Base-by-base conservation (phyloP, 1,140 invertebrate genomes). In the Wasmannia auropunctata region DNA sequence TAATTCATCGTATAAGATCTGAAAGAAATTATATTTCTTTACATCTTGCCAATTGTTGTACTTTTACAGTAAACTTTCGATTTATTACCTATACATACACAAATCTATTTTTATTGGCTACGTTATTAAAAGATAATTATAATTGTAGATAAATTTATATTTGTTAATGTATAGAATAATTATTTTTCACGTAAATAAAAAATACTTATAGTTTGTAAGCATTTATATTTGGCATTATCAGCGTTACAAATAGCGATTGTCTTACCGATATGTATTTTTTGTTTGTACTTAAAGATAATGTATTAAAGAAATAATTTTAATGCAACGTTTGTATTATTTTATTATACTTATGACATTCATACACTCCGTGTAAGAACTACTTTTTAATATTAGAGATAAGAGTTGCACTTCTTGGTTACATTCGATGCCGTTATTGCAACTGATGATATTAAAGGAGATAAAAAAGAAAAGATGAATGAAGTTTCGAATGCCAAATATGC, bases 291-390 rank as follows among this genome's bases (percentile, higher is more conserved):
- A 56, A 56, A 75, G 16, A 25, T 16, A 34, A 51, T 25, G n/a
- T 8, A 49, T 67, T 51, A 72, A 72, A 54, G 19, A 72, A 54
- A 11, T 60, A 65, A 65, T 65, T 65, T 65, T 65, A 0, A 65
- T 37, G 4, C 1, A 37, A 10, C 3, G 16, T 58, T 40, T 25
- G 6, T 60, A n/a, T 76, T 60, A 43, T 58, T 54, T 75, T 58
- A n/a, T n/a, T n/a, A 28, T 58, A 19, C 0, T 28, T 34, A 22
- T 34, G 11, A n/a, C 31, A 31, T 34, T 75, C 1, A 54, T 40
- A 1, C 46, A 69, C 11, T 51, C 16, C 62, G 2, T 11, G 2
- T 75, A 19, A 75, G 16, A 60, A 14, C 14, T 37, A 54, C 4
- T 56, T 22, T 34, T 72, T 31, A 37, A 34, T 74, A 74, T 74